Conservation (phyloP, 2,797 vertebrate genomes). For the Odontamblyopus lacepedii region DNA sequence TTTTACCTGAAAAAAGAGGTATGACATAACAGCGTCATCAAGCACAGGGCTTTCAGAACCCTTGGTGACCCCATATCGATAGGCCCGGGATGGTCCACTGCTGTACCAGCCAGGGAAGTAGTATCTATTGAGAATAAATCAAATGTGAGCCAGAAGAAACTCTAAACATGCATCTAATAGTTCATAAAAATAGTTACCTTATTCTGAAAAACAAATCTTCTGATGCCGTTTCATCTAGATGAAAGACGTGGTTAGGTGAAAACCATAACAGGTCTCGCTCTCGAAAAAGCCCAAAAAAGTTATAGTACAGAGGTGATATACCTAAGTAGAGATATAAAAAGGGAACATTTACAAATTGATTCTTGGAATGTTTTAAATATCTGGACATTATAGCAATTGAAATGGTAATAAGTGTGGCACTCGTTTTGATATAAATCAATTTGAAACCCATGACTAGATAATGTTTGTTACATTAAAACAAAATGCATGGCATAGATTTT, state of each 20-base stretch:
- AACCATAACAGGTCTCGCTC: slow-evolving; percentile 88
- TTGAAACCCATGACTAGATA: background rate
- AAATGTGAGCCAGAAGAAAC: background rate
- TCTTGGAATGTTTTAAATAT: too few relatives aligned
- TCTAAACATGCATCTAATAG: background rate
- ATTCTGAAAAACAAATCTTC: slow-evolving; percentile 85
- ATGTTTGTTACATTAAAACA: background rate
- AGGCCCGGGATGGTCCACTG: slow-evolving; percentile 82
- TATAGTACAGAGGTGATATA: slow-evolving; percentile 88
- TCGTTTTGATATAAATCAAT: too few relatives aligned
- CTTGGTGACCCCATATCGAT: slow-evolving; percentile 84
- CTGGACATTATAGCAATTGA: too few relatives aligned
- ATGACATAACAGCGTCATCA: slow-evolving; percentile 90
- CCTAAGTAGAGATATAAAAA: slow-evolving; percentile 61
- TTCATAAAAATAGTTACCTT: slow-evolving; percentile 66
- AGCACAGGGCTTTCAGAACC: slow-evolving; percentile 88
- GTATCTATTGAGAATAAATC: slow-evolving; percentile 73
- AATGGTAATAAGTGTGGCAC: too few relatives aligned
- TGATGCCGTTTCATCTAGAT: slow-evolving; percentile 80
- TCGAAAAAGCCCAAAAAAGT: slow-evolving; percentile 88
- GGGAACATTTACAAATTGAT: background rate
- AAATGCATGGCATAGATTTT: background rate
- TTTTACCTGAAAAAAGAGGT: slow-evolving; percentile 90
- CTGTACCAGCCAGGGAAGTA: slow-evolving; percentile 95
- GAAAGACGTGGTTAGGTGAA: slow-evolving; percentile 90